These are phyloP conservation scores for Tetrax tetrax DNA, from an alignment of 2,113 vertebrate species.

Conservation along the genomic window DNA sequence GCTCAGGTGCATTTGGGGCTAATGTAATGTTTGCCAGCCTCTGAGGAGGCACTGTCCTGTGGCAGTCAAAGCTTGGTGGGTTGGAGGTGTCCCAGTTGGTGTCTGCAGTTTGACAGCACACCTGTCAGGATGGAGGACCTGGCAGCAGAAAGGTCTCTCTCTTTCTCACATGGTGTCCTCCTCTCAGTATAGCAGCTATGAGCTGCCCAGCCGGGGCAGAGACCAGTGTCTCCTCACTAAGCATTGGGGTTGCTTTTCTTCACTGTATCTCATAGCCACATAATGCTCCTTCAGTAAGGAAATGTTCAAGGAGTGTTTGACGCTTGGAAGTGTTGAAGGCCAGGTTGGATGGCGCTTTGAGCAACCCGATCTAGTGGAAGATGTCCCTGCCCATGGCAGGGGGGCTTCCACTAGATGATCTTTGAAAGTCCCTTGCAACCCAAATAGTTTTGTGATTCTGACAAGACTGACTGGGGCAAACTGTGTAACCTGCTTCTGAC, in stretches of 20 bases:
- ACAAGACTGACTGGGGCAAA: background rate
- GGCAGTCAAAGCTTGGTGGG: background rate
- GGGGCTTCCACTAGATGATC: no score
- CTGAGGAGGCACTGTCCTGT: background rate
- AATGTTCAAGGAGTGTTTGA: background rate
- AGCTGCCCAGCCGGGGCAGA: background rate
- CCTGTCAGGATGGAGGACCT: background rate
- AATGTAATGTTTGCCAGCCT: background rate
- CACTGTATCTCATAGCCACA: background rate
- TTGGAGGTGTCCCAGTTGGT: background rate
- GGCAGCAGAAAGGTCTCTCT: background rate
- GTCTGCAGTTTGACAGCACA: background rate
- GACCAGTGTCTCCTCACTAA: background rate
- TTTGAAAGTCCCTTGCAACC: background rate
- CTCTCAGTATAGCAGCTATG: background rate
- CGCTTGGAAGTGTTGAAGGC: background rate
- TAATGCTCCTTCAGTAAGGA: background rate
- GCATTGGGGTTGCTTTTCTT: background rate
- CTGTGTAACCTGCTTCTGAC: background rate
- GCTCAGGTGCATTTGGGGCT: background rate
- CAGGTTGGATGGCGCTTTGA: background rate
- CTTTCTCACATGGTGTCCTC: background rate
- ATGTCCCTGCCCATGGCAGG: background rate
- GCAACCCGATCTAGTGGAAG: background rate
- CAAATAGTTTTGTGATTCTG: background rate